Conservation (phyloP, 1,140 invertebrate species). For the Drosophila insularis region DNA sequence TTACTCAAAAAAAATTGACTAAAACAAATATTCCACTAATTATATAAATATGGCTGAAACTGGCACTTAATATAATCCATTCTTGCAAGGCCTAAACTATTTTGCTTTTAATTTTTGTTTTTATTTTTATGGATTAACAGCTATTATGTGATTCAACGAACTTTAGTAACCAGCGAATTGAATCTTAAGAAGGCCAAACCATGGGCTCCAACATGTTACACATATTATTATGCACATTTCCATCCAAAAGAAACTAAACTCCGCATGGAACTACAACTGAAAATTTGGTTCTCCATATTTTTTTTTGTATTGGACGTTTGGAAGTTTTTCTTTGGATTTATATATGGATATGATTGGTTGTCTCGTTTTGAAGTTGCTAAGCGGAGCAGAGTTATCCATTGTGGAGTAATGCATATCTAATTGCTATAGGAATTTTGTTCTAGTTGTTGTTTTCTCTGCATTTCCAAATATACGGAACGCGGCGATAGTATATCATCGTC, state of each 20-base stretch:
- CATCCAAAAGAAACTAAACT: background rate
- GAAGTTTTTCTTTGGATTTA: constrained; percentile 5
- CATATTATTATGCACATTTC: constrained; percentile 6
- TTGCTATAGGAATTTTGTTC: constrained; percentile 38
- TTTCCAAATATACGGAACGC: constrained; percentile 42
- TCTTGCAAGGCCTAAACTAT: background rate
- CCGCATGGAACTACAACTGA: constrained; percentile 35
- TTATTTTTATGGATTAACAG: background rate
- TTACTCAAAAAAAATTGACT: background rate
- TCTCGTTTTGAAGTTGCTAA: background rate
- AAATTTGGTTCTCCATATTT: constrained; percentile 52
- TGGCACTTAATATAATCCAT: background rate
- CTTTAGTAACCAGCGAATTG: background rate
- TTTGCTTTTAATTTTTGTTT: background rate
- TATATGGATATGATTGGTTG: background rate
- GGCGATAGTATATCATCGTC: constrained; percentile 46
- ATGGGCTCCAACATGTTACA: background rate
- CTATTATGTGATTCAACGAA: background rate
- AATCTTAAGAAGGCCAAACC: background rate
- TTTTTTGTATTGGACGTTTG: background rate
- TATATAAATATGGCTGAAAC: background rate
- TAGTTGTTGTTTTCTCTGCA: constrained; percentile 37
- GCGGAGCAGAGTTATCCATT: background rate
- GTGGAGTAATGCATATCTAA: background rate
- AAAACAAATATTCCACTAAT: constrained; percentile 2